Evolutionary conservation across 2,888 invertebrate genomes (phyloP), one percentile per base, ranked within the genome.

Genomic region (Arrhopalites spinosus): DNA sequence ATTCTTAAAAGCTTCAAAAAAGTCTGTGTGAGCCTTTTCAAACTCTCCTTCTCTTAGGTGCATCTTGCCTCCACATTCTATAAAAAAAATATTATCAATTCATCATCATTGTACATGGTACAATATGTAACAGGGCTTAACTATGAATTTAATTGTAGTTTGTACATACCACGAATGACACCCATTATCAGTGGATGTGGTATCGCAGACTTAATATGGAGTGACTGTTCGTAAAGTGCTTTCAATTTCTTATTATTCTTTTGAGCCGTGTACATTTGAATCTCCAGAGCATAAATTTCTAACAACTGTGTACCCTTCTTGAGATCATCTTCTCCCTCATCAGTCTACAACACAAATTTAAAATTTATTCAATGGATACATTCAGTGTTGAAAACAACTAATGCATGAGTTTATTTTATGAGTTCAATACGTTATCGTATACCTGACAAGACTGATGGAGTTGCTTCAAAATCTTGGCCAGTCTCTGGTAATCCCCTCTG

Each of bases 101-200:
- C 11, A 36, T 36, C 36, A 36, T 36, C 3, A 36, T 36, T 23
- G 13, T 47, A 13, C 15, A 27, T 50, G 13, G 50, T 29, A 17
- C 43, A 17, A 25, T 23, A 11, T 29, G 25, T 64, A 64, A 13
- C 23, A 29, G 11, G 59, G 8, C n/a, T n/a, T n/a, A n/a, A n/a
- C n/a, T n/a, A n/a, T n/a, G n/a, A n/a, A n/a, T n/a, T n/a, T n/a
- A n/a, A n/a, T n/a, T n/a, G n/a, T n/a, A n/a, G n/a, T 36, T 7
- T 36, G 11, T 36, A 36, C 36, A 36, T 86, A 94, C 94, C 94
- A 91, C 98, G 89, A 78, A 99, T 99, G 45, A 99, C 98, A 17
- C 98, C 98, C 98, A 99, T 98, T 83, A 99, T 99, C 43, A 99
- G 88, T 2, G 99, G 99, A 90, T 99, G 99, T n/a, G 99, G 98